Evolutionary conservation across 23 tunicate genomes (phyloP).

Genomic region (Phallusia fumigata): DNA sequence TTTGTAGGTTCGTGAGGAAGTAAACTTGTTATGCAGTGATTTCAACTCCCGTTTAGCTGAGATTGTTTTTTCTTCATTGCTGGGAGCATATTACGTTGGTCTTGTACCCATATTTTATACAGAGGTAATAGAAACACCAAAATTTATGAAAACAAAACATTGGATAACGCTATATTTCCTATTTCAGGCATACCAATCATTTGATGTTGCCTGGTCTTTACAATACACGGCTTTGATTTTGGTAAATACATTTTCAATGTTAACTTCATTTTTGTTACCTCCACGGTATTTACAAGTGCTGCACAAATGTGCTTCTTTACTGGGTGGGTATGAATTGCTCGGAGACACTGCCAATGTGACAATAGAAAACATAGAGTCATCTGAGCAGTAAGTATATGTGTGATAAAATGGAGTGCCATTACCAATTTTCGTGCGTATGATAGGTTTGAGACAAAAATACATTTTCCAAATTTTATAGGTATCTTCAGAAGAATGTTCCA

Average conservation of each 20-base stretch:
- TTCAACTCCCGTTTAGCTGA: conserved; percentile 64
- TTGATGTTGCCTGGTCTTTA: conserved; percentile 68
- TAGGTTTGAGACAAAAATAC: no score
- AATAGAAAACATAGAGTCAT: not conserved
- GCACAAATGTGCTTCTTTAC: conserved; percentile 51
- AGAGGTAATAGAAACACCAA: conserved; percentile 16
- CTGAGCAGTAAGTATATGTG: not conserved
- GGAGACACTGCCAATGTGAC: not conserved
- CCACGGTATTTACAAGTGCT: conserved; percentile 59
- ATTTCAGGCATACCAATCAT: conserved; percentile 54
- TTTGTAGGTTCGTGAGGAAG: conserved; percentile 41
- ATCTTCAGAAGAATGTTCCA: no score
- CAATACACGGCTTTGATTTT: conserved; percentile 58
- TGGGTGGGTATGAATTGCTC: conserved; percentile 43
- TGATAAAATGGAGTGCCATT: no score
- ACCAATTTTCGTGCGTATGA: no score
- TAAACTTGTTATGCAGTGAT: conserved; percentile 41
- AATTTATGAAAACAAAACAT: not conserved
- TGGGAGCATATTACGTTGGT: conserved; percentile 73
- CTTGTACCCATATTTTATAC: conserved; percentile 83
- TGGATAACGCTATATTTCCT: no score
- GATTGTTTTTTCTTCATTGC: conserved; percentile 65
- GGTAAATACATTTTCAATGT: conserved; percentile 53
- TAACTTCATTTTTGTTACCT: conserved; percentile 45
- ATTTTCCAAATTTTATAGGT: no score